phyloP scores from a whole-genome alignment of 1,140 invertebrate genomes.

The Trachelipus rathkii region DNA sequence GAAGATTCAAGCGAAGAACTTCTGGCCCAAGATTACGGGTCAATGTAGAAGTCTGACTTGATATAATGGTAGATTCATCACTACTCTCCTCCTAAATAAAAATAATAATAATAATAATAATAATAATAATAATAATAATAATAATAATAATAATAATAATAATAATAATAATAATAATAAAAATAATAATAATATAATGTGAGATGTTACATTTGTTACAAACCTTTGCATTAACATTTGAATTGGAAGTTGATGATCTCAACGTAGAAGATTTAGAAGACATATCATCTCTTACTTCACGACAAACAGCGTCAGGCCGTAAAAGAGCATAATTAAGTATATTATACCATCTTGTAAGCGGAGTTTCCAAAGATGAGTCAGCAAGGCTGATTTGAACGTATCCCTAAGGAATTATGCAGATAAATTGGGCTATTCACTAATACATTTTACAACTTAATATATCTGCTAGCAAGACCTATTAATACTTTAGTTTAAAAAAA shows the following conservation, averaged over 20 bases:
- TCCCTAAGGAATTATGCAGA: slow-evolving; percentile 59
- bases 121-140: no score
- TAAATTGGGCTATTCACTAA: no score
- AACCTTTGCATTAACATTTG: slow-evolving; percentile 35
- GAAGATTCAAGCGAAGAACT: slow-evolving; percentile 38
- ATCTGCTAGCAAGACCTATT: no score
- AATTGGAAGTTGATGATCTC: slow-evolving; percentile 34
- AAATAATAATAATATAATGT: no score
- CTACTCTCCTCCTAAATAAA: slow-evolving; percentile 79
- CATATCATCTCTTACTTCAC: slow-evolving; percentile 27
- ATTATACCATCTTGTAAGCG: slow-evolving; percentile 89
- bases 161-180: no score
- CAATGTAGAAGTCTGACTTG: slow-evolving; percentile 89
- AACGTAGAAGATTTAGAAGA: slow-evolving; percentile 42
- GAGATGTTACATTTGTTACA: not conserved
- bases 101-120: not conserved
- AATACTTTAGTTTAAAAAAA: no score
- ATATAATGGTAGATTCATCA: slow-evolving; percentile 93
- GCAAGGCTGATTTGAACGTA: slow-evolving; percentile 91
- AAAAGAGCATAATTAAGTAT: slow-evolving; percentile 54
- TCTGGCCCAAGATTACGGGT: slow-evolving; percentile 79
- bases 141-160: no score
- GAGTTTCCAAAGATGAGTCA: slow-evolving; percentile 69
- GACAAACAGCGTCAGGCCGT: slow-evolving; percentile 30
- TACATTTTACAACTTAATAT: no score